Base-by-base conservation (phyloP, 2,888 invertebrate genomes). In the Clusia tigrina region DNA sequence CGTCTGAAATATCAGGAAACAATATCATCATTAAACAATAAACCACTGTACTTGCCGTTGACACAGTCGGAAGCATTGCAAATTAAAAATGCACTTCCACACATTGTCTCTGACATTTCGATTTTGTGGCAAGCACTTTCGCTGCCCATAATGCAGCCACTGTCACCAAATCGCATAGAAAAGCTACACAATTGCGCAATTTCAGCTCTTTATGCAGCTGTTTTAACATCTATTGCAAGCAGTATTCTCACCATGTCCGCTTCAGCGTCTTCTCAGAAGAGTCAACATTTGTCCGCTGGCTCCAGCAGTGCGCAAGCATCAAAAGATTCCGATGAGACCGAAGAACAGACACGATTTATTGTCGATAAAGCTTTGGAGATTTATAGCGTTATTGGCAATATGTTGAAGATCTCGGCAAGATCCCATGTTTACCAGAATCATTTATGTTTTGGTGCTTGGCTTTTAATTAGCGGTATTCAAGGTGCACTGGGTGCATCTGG, bases 341-440 rank as follows among this genome's bases (percentile, higher is more conserved):
- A 96, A 77, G 87, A 90, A 66, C 89, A 91, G 74, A 93, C 94
- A 0, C 90, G 93, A 1, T 89, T 89, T 2, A 87, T 96, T 66
- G 94, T 96, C 0, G 95, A 96, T 80, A 94, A 94, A 81, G 91
- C 94, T 25, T 86, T 96, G 66, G 93, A 94, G 80, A 89, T 96
- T 72, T 95, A 93, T 83, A 91, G 90, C 70, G 88, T 89, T 70
- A 90, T 95, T 64, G 92, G 93, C 2, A 89, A 88, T 68, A 90
- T 91, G 38, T 92, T 96, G 72, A 92, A 91, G 79, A 88, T 88
- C 59, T 95, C 95, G 2, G 94, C 95, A 0, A 87, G 95, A 71
- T 93, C 94, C 55, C 82, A 94, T 90, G 88, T 93, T 54, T 90
- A 93, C 74, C 95, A 96, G 85, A 96, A 96, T 84, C 91, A 95